A percentile compares a stretch with the other conserved stretches of the same genome.
phyloP scores from a whole-genome alignment of 2,888 invertebrate genomes.

The Diarsia dahlii region DNA sequence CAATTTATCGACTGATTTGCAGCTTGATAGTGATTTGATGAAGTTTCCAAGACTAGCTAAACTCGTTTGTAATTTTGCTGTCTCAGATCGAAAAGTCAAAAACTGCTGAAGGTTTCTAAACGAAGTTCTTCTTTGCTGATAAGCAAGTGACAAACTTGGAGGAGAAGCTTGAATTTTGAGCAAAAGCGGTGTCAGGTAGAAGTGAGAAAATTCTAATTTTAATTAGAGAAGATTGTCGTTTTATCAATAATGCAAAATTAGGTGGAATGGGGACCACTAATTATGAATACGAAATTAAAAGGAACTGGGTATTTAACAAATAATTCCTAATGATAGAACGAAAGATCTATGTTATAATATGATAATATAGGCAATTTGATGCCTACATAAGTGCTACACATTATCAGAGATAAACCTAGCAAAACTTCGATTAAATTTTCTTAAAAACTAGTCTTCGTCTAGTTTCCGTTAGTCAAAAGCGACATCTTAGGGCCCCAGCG shows the following conservation, averaged over 20 bases:
- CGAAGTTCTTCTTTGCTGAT: not conserved
- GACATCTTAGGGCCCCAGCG: conserved; percentile 79
- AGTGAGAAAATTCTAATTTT: not conserved
- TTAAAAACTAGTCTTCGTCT: conserved; percentile 6
- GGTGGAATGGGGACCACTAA: not conserved
- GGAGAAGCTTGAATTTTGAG: not conserved
- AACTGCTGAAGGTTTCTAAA: not conserved
- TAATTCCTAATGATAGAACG: not conserved
- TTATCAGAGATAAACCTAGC: no score
- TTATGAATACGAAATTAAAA: not conserved
- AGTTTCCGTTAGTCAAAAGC: conserved; percentile 59
- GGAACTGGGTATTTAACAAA: not conserved
- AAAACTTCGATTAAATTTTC: not conserved
- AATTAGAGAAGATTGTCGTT: not conserved
- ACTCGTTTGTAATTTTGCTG: not conserved
- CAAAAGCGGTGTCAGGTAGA: not conserved
- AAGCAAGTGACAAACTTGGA: not conserved
- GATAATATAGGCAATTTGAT: no score
- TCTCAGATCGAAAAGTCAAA: not conserved
- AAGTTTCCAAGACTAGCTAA: not conserved
- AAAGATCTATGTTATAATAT: no score
- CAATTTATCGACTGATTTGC: conserved; percentile 21
- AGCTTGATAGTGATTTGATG: conserved; percentile 3
- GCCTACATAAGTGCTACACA: not conserved
- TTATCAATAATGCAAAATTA: not conserved